A percentile compares a stretch with the other conserved stretches of the same genome.
Conservation (phyloP, 30 jellyfish, hydroid and myxozoan species). For the Phacellophora camtschatica region DNA sequence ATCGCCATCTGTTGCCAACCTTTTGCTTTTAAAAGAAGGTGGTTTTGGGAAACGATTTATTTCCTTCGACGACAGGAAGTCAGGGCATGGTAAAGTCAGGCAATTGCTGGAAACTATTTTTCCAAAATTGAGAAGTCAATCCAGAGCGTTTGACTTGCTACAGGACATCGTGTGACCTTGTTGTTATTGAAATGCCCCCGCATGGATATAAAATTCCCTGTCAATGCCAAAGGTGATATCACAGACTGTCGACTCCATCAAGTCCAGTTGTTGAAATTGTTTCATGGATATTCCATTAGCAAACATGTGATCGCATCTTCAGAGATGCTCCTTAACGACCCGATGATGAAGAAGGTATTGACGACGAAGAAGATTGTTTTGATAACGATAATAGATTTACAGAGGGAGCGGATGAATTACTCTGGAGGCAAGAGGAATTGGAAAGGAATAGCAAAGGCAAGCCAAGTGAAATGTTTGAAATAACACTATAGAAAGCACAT, state of each 20-base stretch:
- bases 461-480: too few relatives aligned
- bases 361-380: not conserved
- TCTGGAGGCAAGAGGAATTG: not conserved
- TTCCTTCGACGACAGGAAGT: not conserved
- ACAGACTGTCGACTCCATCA: constrained; percentile 16
- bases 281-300: constrained; percentile 3
- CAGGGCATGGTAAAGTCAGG: constrained; percentile 13
- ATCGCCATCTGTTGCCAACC: constrained; percentile 1
- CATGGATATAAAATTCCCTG: constrained; percentile 22
- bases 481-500: not conserved
- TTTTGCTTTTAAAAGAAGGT: constrained; percentile 8
- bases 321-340: not conserved
- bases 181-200: constrained; percentile 19
- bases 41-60: constrained; percentile 13
- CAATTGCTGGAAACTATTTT: constrained; percentile 26
- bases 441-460: not conserved
- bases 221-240: constrained; percentile 9
- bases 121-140: constrained; percentile 17
- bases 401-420: not conserved
- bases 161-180: not conserved
- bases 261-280: constrained; percentile 16
- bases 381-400: not conserved
- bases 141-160: constrained; percentile 5
- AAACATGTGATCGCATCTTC: constrained; percentile 4
- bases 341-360: not conserved